Evolutionary conservation across 2,888 invertebrate species (phyloP).

Genomic region (Meganola albula): DNA sequence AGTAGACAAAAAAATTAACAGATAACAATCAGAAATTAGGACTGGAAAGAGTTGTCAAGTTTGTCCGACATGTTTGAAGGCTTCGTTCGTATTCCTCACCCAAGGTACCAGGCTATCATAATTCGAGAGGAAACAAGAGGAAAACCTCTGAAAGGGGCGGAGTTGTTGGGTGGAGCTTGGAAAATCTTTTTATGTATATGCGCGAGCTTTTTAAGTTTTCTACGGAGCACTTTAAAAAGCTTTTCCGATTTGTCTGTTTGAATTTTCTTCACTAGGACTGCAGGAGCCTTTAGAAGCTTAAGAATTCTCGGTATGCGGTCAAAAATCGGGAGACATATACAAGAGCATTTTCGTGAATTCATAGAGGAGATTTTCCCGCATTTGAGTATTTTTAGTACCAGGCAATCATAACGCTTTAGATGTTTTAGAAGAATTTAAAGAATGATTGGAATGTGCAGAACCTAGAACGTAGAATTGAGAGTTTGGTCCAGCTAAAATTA

Average conservation of each 20-base stretch:
- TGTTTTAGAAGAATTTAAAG: slow-evolving; percentile 38
- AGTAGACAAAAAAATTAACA: no score
- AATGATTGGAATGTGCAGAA: slow-evolving; percentile 37
- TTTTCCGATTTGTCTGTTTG: slow-evolving; percentile 66
- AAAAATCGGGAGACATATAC: slow-evolving; percentile 28
- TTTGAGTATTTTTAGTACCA: slow-evolving; percentile 69
- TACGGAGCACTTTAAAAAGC: slow-evolving; percentile 58
- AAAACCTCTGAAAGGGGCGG: slow-evolving; percentile 30
- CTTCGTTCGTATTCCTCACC: slow-evolving; percentile 52
- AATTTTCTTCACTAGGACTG: slow-evolving; percentile 65
- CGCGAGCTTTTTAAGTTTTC: slow-evolving; percentile 52
- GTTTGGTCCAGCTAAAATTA: no score
- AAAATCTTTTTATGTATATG: slow-evolving; percentile 10
- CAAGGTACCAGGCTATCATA: slow-evolving; percentile 38
- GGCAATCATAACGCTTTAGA: slow-evolving; percentile 42
- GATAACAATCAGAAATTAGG: no score
- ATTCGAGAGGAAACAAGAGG: background rate
- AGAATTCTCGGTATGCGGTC: slow-evolving; percentile 51
- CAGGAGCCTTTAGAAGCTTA: slow-evolving; percentile 42
- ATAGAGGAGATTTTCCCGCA: slow-evolving; percentile 75
- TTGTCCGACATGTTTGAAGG: no score
- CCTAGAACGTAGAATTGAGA: no score
- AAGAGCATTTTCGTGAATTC: slow-evolving; percentile 34
- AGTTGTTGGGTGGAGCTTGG: slow-evolving; percentile 20
- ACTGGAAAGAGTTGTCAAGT: no score